Evolutionary conservation across 2,888 invertebrate genomes (phyloP), one percentile per base, ranked within the genome.

Genomic region (Asteroscopus sphinx): DNA sequence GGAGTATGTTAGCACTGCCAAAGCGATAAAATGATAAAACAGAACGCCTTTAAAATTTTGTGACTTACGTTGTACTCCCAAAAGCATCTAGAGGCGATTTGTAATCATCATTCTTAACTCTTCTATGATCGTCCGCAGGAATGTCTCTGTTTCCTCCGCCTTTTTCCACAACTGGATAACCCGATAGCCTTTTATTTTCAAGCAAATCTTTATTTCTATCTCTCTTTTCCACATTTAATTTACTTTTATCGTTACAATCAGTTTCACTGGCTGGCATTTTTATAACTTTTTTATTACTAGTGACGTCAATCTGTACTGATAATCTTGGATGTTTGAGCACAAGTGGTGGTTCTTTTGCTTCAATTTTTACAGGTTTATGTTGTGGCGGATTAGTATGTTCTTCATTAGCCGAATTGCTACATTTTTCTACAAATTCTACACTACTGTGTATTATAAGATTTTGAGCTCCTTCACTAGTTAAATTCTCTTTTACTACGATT

Each of bases 71-170:
- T 47, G 79, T 83, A 47, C 69, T 71, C 53, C 81, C 85, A 72
- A 93, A 85, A 16, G 93, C 87, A 60, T 89, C 88, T 26, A 94
- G 71, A 21, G 94, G 94, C 6, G 94, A 94, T 79, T 82, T 84
- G 62, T 94, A 94, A 73, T 94, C 93, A 65, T 86, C 80, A 39
- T 60, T 57, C 32, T 56, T 59, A 35, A 37, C 53, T 48, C 42
- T 75, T 52, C 44, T 55, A 17, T 52, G 55, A 41, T 63, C 66
- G 39, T 37, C 37, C 3, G 37, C 40, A 4, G 42, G 12, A 36
- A 33, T n/a, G 11, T 48, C 42, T 17, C 37, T 68, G 32, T 52
- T 61, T 58, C 61, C 73, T 42, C 67, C 77, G 16, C 68, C 72
- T 59, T 73, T 80, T 56, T 74, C 76, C 33, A 72, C 75, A 28